These are phyloP conservation scores for Meiosimyza platycephala DNA, from an alignment of 2,888 invertebrate species.

Conservation along the genomic window DNA sequence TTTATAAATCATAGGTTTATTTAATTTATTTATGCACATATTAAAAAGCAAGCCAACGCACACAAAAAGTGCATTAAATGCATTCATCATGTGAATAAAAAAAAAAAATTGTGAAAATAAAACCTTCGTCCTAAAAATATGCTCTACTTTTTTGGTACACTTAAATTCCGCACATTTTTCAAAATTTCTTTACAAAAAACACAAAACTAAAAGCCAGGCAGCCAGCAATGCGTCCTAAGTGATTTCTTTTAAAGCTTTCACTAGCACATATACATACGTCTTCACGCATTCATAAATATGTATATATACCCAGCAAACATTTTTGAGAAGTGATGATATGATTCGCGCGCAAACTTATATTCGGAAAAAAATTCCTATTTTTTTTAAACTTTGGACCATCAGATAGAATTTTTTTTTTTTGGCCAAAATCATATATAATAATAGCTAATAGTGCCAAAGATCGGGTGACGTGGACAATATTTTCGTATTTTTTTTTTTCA, in stretches of 20 bases:
- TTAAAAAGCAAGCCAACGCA: background rate
- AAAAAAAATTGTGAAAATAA: background rate
- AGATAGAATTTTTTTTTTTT: no score
- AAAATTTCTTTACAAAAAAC: conserved; percentile 7
- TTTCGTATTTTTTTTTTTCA: no score
- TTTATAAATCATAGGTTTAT: no score
- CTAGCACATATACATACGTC: no score
- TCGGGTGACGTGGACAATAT: no score
- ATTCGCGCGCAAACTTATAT: no score
- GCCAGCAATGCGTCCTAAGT: background rate
- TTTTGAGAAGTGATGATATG: no score
- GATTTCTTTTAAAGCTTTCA: background rate
- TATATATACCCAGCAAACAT: background rate
- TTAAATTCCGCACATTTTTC: conserved; percentile 31
- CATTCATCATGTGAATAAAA: background rate
- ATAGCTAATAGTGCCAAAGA: no score
- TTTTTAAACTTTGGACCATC: no score
- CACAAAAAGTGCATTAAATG: no score
- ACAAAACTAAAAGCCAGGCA: background rate
- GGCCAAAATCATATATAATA: no score
- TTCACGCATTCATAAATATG: background rate
- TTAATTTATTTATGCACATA: background rate
- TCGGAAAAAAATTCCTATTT: no score
- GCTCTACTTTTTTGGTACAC: conserved; percentile 27
- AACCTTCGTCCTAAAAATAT: conserved; percentile 20